A percentile compares a stretch with the other conserved stretches of the same genome.
phyloP scores from a whole-genome alignment of 2,888 invertebrate species.

The Volucella inflata region DNA sequence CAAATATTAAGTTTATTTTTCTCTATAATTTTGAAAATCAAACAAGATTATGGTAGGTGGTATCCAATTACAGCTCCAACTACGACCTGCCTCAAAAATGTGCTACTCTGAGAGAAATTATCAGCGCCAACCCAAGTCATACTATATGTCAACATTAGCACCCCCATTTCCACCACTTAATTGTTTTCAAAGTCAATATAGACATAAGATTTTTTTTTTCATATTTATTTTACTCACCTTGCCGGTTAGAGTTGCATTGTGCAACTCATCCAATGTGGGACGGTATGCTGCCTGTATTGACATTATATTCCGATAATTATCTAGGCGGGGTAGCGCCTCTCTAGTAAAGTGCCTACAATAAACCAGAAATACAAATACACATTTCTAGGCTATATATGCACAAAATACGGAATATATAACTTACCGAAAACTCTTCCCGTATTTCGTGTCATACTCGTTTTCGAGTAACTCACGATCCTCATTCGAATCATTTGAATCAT shows the following conservation, averaged over 20 bases:
- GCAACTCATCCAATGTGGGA: slow-evolving; percentile 94
- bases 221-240: slow-evolving; percentile 86
- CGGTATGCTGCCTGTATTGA: slow-evolving; percentile 94
- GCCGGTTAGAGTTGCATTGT: slow-evolving; percentile 91
- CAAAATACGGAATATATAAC: slow-evolving; percentile 30
- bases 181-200: not conserved
- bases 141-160: not conserved
- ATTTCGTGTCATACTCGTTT: slow-evolving; percentile 87
- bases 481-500: slow-evolving; percentile 84
- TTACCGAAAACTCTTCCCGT: slow-evolving; percentile 91
- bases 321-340: slow-evolving; percentile 93
- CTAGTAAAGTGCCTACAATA: slow-evolving; percentile 90
- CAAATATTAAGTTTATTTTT: too few relatives aligned
- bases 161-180: not conserved
- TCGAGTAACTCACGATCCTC: slow-evolving; percentile 84
- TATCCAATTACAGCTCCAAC: too few relatives aligned
- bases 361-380: not conserved
- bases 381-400: not conserved
- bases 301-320: slow-evolving; percentile 95
- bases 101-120: too few relatives aligned
- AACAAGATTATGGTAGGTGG: too few relatives aligned
- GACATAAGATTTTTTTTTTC: too few relatives aligned
- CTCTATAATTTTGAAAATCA: too few relatives aligned
- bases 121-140: too few relatives aligned
- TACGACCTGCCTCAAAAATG: too few relatives aligned